Conservation (phyloP, 2,888 invertebrate species). For the Amiota minor region DNA sequence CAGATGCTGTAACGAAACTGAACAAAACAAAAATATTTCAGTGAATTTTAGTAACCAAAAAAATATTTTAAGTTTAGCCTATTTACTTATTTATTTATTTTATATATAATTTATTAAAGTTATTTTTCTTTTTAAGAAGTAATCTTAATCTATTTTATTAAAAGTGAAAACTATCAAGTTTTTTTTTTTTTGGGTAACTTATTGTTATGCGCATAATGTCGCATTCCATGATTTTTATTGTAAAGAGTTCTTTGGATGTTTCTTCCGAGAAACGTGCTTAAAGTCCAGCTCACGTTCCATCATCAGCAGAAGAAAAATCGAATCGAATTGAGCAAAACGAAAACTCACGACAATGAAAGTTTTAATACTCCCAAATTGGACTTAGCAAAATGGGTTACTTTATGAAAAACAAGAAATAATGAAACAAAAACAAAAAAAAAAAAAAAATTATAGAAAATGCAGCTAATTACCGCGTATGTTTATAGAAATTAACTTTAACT, state of each 20-base stretch:
- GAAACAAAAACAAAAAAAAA: not conserved
- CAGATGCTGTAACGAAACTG: slow-evolving; percentile 34
- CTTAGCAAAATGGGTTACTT: slow-evolving; percentile 13
- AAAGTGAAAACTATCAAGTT: slow-evolving; percentile 13
- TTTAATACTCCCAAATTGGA: slow-evolving; percentile 10
- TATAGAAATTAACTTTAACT: slow-evolving; percentile 9
- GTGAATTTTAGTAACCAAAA: slow-evolving; percentile 57
- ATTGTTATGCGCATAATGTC: slow-evolving; percentile 14
- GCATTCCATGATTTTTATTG: not conserved
- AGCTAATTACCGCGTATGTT: not conserved
- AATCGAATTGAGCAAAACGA: not conserved
- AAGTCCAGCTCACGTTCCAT: slow-evolving; percentile 13
- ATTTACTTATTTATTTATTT: slow-evolving; percentile 60
- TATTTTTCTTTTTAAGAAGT: slow-evolving; percentile 19
- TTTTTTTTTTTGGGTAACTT: slow-evolving; percentile 16
- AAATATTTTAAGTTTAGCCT: slow-evolving; percentile 67
- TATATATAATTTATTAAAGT: slow-evolving; percentile 32
- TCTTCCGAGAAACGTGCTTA: slow-evolving; percentile 5
- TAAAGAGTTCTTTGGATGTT: slow-evolving; percentile 8
- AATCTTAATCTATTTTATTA: not conserved
- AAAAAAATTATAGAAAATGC: not conserved
- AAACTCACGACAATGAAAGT: slow-evolving; percentile 27
- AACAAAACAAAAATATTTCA: not conserved
- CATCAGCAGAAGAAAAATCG: not conserved
- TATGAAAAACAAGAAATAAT: not conserved